phyloP scores from a whole-genome alignment of 2,888 invertebrate species.

The Gastracanthus pulcherrimus region DNA sequence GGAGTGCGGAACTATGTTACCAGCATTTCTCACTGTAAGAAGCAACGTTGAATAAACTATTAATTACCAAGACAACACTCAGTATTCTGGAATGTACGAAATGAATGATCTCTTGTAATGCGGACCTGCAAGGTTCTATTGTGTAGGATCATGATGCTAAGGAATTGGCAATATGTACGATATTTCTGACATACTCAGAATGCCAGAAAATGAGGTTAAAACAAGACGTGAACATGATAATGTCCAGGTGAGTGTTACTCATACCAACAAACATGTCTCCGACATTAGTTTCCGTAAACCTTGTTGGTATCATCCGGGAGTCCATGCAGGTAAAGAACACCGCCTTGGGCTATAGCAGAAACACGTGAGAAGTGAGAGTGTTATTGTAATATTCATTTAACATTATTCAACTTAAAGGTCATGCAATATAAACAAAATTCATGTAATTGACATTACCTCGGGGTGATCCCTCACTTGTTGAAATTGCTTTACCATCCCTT shows the following conservation, averaged over 20 bases:
- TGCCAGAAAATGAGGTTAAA: slow-evolving; percentile 44
- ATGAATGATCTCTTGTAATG: slow-evolving; percentile 42
- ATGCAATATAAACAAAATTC: slow-evolving; percentile 54
- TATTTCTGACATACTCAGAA: slow-evolving; percentile 11
- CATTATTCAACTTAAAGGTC: neutral
- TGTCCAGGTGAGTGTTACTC: slow-evolving; percentile 65
- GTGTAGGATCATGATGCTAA: slow-evolving; percentile 44
- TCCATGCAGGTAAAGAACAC: slow-evolving; percentile 99
- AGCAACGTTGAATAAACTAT: neutral
- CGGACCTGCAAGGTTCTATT: slow-evolving; percentile 43
- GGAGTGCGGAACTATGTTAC: slow-evolving; percentile 95
- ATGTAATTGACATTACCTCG: slow-evolving; percentile 79
- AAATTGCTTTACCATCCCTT: slow-evolving; percentile 95
- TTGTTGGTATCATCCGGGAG: slow-evolving; percentile 96
- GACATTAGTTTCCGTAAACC: slow-evolving; percentile 96
- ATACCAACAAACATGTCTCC: slow-evolving; percentile 98
- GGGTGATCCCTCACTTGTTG: slow-evolving; percentile 93
- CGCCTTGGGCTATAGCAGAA: slow-evolving; percentile 89
- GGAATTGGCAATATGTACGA: slow-evolving; percentile 18
- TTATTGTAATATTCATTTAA: neutral
- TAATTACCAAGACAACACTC: neutral
- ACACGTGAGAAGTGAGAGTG: neutral
- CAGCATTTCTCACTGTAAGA: slow-evolving; percentile 94
- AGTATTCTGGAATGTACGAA: slow-evolving; percentile 5
- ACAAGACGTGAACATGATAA: slow-evolving; percentile 44